Evolutionary conservation across 37 sponge, comb jelly and placozoan species (phyloP), one percentile per base, ranked within the genome.

Genomic region (Hexactinellida sp.): DNA sequence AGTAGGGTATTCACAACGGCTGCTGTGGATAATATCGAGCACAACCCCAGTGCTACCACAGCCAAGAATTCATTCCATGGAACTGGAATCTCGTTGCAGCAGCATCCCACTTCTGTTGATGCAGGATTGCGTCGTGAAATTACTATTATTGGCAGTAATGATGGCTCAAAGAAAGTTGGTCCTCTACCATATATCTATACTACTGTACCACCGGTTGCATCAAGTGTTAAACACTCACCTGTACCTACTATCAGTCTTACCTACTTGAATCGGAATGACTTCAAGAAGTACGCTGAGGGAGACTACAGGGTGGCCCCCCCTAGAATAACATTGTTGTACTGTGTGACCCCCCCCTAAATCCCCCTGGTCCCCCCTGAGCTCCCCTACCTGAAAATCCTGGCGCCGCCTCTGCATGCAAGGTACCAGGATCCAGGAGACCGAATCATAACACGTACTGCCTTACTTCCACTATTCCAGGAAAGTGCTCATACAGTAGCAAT

Each of bases 1-100:
- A 21, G 54, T 47, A 82, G 28, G 13, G 82, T 86, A 0, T 86
- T 87, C 83, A 87, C 87, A 41, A 87, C 83, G 24, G 83, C 38
- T 83, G 87, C 87, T 82, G 84, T 84, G 13, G 84, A 84, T 23
- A 84, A 84, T 24, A 32, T 84, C n/a, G 38, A 84, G 36, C 37
- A 84, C 37, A 84, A 84, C 38, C 84, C 84, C 37, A 32, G 37
- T 9, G 37, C 87, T 38, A 63, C 87, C 19, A 86, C 76, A 55
- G 82, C 87, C 0, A 83, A 86, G 24, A 82, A 86, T 36, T 71
- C 87, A 13, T 86, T 86, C 39, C 87, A 86, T 76, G 82, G 87
- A 36, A 86, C 82, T 76, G 82, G 39, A 25, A 63, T 71, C 38
- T 86, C 87, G 0, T 37, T 71, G 39, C 25, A 82, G 5, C 87